phyloP scores from a whole-genome alignment of 2,113 vertebrate genomes.

The Coracopsis vasa region DNA sequence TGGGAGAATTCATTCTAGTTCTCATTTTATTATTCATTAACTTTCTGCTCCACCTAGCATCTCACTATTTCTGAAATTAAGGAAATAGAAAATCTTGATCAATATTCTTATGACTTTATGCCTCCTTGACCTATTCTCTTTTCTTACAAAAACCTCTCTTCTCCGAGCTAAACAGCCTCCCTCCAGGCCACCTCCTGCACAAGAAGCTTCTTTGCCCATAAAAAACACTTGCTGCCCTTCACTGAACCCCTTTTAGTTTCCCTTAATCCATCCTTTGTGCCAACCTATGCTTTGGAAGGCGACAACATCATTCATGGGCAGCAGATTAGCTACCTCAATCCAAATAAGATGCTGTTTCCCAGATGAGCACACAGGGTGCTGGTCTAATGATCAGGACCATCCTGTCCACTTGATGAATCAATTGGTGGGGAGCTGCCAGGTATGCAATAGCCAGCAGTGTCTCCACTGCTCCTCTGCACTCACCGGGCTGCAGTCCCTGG shows the following conservation, averaged over 20 bases:
- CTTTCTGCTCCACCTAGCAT: background rate
- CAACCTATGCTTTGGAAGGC: background rate
- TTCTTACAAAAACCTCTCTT: background rate
- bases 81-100: background rate
- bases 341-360: background rate
- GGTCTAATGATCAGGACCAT: background rate
- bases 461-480: background rate
- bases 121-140: background rate
- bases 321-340: background rate
- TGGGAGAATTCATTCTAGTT: background rate
- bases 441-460: background rate
- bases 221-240: background rate
- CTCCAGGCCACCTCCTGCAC: background rate
- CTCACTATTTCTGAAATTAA: background rate
- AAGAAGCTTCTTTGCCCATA: background rate
- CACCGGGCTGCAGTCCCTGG: background rate
- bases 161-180: background rate
- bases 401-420: background rate
- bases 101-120: background rate
- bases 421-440: background rate
- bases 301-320: fast-evolving
- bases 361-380: background rate
- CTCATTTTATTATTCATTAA: background rate
- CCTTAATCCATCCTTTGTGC: background rate
- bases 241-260: background rate